phyloP scores from a whole-genome alignment of 2,888 invertebrate genomes.

The Calephelis perditalis region DNA sequence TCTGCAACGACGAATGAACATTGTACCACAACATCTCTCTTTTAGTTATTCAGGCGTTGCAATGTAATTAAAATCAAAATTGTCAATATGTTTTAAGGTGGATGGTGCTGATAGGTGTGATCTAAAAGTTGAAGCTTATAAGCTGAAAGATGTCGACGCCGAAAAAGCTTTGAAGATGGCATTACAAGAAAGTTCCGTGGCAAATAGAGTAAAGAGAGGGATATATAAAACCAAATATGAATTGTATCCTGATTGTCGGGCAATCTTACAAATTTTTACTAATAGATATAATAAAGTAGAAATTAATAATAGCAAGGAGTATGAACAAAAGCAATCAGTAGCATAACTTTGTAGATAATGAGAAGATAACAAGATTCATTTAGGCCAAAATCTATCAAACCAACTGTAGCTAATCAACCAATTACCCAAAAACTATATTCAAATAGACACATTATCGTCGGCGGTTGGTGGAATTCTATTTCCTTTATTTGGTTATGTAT shows the following conservation, averaged over 20 bases:
- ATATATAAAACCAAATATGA: constrained; percentile 56
- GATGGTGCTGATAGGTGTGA: constrained; percentile 65
- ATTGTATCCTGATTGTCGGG: constrained; percentile 61
- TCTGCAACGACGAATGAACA: too few relatives aligned
- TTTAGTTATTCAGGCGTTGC: too few relatives aligned
- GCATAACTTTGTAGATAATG: background rate
- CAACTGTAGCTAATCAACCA: too few relatives aligned
- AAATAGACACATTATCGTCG: too few relatives aligned
- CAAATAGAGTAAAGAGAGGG: constrained; percentile 46
- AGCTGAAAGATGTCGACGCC: constrained; percentile 47
- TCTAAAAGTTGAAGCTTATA: constrained; percentile 53
- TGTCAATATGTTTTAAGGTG: constrained; percentile 44
- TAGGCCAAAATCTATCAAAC: too few relatives aligned
- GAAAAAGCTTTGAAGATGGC: constrained; percentile 56
- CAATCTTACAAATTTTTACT: constrained; percentile 59
- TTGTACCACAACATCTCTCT: too few relatives aligned
- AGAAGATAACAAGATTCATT: too few relatives aligned
- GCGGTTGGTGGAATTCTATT: too few relatives aligned
- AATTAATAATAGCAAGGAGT: constrained; percentile 20
- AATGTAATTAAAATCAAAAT: constrained; percentile 1
- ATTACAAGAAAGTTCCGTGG: constrained; percentile 49
- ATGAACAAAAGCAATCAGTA: constrained; percentile 13
- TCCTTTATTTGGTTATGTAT: too few relatives aligned
- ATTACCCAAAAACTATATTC: too few relatives aligned
- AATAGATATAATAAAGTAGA: constrained; percentile 33